Percentiles rank a stretch among this genome's conserved stretches.
Conservation (phyloP, 2,113 vertebrate genomes). For the Amia ocellicauda region DNA sequence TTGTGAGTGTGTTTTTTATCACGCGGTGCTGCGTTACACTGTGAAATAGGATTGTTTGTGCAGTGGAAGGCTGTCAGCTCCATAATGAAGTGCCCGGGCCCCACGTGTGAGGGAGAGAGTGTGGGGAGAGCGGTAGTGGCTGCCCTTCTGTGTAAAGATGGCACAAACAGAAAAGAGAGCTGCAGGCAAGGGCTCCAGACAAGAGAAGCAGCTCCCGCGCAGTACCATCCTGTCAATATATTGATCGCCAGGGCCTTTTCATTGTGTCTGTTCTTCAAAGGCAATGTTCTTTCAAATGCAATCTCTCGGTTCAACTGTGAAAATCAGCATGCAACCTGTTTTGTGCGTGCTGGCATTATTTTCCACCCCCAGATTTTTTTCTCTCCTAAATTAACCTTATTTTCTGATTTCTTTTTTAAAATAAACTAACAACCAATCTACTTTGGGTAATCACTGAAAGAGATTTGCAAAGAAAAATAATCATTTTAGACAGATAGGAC, state of each 20-base stretch:
- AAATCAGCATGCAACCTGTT: slow-evolving; percentile 10
- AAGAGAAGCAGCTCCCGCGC: slow-evolving; percentile 29
- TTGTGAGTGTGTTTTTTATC: no score
- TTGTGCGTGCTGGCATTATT: neutral
- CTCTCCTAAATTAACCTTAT: neutral
- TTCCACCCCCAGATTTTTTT: neutral
- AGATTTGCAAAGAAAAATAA: no score
- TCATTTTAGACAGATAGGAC: no score
- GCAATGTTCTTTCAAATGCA: slow-evolving; percentile 4
- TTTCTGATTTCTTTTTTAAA: no score
- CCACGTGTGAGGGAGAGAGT: neutral
- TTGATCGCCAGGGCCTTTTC: slow-evolving; percentile 27
- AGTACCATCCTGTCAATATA: slow-evolving; percentile 29
- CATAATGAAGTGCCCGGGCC: neutral
- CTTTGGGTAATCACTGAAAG: no score
- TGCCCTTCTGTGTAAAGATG: neutral
- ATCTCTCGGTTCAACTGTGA: slow-evolving; percentile 20
- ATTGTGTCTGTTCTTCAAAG: slow-evolving; percentile 24
- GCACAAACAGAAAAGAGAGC: slow-evolving; percentile 19
- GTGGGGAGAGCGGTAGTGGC: neutral
- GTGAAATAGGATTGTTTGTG: no score
- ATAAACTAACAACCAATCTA: no score
- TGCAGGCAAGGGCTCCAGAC: slow-evolving; percentile 41
- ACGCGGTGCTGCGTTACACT: no score
- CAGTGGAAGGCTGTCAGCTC: neutral